These are phyloP conservation scores for Dioctria rufipes DNA, from an alignment of 2,888 invertebrate species.

Conservation along the genomic window DNA sequence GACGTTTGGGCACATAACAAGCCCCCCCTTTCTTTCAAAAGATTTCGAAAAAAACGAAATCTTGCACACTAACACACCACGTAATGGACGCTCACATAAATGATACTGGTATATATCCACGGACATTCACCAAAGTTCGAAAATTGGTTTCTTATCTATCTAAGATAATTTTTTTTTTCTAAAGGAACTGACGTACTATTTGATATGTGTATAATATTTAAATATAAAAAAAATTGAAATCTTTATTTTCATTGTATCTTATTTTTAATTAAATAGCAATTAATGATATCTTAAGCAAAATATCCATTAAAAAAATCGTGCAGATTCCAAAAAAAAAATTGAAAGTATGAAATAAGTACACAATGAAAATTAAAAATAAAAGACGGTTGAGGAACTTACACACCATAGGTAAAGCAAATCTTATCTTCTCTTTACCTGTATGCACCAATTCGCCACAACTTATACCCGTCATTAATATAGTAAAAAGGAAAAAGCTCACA, in stretches of 20 bases:
- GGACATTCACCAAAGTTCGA: too few relatives aligned
- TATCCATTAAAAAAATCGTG: conserved; percentile 13
- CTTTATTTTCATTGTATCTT: not conserved
- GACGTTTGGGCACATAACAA: too few relatives aligned
- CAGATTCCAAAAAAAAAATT: conserved; percentile 20
- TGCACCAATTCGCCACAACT: too few relatives aligned
- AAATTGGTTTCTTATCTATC: too few relatives aligned
- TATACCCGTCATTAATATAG: too few relatives aligned
- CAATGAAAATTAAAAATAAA: conserved; percentile 45
- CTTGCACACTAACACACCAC: too few relatives aligned
- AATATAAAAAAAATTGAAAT: conserved; percentile 18
- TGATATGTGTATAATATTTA: conserved; percentile 59
- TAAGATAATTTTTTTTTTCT: conserved; percentile 37
- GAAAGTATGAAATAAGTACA: conserved; percentile 18
- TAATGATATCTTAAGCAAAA: not conserved
- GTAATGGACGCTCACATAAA: too few relatives aligned
- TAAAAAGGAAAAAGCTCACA: too few relatives aligned
- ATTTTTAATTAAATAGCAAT: not conserved
- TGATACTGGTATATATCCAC: too few relatives aligned
- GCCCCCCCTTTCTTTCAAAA: too few relatives aligned
- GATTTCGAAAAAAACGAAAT: too few relatives aligned
- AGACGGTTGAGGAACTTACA: conserved; percentile 68
- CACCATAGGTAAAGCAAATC: conserved; percentile 68
- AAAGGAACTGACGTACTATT: conserved; percentile 60
- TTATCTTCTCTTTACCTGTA: conserved; percentile 68